Evolutionary conservation across 2,888 invertebrate species (phyloP), one percentile per base, ranked within the genome.

Genomic region (Ceraclea dissimilis): DNA sequence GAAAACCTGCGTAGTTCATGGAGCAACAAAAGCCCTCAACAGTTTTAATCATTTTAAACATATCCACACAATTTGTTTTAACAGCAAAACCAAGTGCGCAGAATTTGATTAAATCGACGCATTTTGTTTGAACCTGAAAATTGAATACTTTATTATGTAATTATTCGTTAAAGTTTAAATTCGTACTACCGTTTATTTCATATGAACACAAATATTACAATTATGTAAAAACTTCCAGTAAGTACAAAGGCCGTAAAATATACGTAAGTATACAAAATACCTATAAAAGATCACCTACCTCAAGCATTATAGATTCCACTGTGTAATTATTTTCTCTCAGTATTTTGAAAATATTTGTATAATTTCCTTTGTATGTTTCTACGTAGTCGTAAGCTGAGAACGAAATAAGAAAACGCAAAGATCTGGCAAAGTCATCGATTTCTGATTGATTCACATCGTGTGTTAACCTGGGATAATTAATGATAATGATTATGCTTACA

Each of bases 241-340:
- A n/a, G n/a, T n/a, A n/a, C n/a, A n/a, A n/a, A n/a, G n/a, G n/a
- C n/a, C n/a, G n/a, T n/a, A n/a, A n/a, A n/a, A n/a, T n/a, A n/a
- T n/a, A n/a, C n/a, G n/a, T n/a, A n/a, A n/a, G n/a, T n/a, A n/a
- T n/a, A n/a, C n/a, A n/a, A n/a, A n/a, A n/a, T n/a, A n/a, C n/a
- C n/a, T n/a, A n/a, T n/a, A n/a, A n/a, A n/a, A n/a, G n/a, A n/a
- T 43, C 17, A 8, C 59, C 47, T 56, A 62, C 64, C 54, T 60
- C 57, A 17, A 51, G 50, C 69, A 70, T 70, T 1, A 69, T 62
- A 6, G 60, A 57, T 18, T 67, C 67, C 13, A 67, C 63, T 2
- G 64, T 60, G 16, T 64, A 56, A n/a, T 62, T 63, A 5, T 65
- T 49, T 4, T 59, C n/a, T 63, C 26, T 56, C 10, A 69, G 54